A percentile compares a stretch with the other conserved stretches of the same genome.
These are phyloP conservation scores for Rotaria socialis DNA, from an alignment of 2,888 invertebrate species.

Conservation along the genomic window DNA sequence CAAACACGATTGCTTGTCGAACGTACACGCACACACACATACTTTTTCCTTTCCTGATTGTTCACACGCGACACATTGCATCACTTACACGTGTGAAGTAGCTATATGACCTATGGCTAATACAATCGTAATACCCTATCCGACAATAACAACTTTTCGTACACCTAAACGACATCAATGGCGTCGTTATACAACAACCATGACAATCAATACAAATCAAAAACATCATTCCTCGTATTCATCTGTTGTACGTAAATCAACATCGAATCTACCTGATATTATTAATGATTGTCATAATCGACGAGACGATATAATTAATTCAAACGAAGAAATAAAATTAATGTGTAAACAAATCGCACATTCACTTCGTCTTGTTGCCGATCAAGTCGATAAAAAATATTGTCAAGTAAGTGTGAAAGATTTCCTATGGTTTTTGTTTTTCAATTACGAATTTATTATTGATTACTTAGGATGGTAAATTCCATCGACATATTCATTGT, in stretches of 20 bases:
- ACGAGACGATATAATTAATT: neutral
- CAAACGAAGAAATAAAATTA: neutral
- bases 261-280: slow-evolving; percentile 17
- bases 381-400: slow-evolving; percentile 36
- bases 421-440: neutral
- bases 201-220: neutral
- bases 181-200: neutral
- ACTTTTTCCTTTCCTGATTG: neutral
- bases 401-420: slow-evolving; percentile 31
- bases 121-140: neutral
- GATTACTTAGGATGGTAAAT: neutral
- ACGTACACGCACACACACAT: neutral
- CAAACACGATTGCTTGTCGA: slow-evolving; percentile 14
- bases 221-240: neutral
- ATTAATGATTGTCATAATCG: slow-evolving; percentile 12
- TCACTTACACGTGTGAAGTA: slow-evolving; percentile 7
- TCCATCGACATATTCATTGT: neutral
- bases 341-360: slow-evolving; percentile 24
- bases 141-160: neutral
- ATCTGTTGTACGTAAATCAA: neutral
- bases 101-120: neutral
- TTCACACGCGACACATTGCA: neutral
- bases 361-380: neutral
- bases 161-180: neutral
- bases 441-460: neutral